These are phyloP conservation scores for Oncorhynchus masou DNA, from an alignment of 2,113 vertebrate genomes.

Conservation along the genomic window DNA sequence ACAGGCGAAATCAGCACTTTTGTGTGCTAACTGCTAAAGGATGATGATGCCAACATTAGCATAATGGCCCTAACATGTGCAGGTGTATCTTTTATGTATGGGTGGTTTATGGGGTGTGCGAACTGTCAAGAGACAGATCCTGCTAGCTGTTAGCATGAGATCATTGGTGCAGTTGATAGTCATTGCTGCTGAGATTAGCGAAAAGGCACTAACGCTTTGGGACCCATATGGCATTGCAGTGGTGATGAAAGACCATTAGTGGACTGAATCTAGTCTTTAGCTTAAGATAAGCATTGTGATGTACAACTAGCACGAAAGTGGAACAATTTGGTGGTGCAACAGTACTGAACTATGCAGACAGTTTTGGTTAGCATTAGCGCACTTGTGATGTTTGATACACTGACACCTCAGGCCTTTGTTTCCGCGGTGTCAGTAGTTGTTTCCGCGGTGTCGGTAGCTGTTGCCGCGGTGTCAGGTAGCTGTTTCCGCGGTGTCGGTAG, in stretches of 20 bases:
- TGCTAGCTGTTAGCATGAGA: constrained; percentile 58
- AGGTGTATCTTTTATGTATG: constrained; percentile 52
- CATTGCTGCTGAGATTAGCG: constrained; percentile 21
- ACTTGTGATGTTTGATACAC: too few species aligned
- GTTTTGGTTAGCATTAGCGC: too few species aligned
- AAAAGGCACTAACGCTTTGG: constrained; percentile 9
- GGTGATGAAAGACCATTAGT: background rate
- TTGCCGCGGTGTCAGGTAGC: background rate
- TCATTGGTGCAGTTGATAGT: constrained; percentile 11
- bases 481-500: constrained; percentile 18
- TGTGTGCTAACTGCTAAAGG: constrained; percentile 62
- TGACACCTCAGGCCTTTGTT: too few species aligned
- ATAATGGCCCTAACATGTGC: constrained; percentile 65
- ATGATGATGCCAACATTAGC: constrained; percentile 69
- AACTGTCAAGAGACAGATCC: constrained; percentile 27
- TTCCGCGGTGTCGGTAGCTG: background rate
- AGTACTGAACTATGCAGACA: too few species aligned
- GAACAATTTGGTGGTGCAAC: too few species aligned
- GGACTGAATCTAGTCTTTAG: constrained; percentile 17
- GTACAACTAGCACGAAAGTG: background rate
- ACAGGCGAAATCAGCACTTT: constrained; percentile 30
- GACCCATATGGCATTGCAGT: background rate
- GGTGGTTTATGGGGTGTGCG: constrained; percentile 65
- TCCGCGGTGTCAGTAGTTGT: too few species aligned
- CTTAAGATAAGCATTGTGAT: constrained; percentile 8